phyloP scores from a whole-genome alignment of 2,888 invertebrate genomes.

The Lasioglossum calceatum region DNA sequence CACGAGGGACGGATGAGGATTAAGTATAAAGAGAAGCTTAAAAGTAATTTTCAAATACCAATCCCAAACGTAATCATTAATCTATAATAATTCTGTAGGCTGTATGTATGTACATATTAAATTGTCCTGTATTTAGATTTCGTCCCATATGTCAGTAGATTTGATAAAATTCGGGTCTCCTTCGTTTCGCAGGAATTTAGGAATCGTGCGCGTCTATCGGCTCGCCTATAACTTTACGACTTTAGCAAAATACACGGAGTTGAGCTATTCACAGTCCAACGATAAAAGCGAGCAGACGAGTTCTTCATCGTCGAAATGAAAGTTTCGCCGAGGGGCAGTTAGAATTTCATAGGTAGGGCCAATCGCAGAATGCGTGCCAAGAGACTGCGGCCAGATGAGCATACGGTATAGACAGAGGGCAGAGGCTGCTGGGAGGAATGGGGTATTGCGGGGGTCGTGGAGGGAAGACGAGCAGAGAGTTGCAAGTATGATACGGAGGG shows the following conservation, averaged over 20 bases:
- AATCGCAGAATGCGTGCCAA: background rate
- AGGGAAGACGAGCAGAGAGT: constrained; percentile 30
- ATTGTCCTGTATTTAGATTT: background rate
- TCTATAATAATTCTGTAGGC: too few relatives aligned
- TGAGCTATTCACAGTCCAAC: background rate
- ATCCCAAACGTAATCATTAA: too few relatives aligned
- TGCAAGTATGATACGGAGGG: constrained; percentile 39
- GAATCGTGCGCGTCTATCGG: background rate
- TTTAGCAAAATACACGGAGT: background rate
- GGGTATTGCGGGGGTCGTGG: constrained; percentile 13
- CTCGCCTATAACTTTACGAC: background rate
- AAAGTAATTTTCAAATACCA: too few relatives aligned
- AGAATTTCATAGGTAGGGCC: background rate
- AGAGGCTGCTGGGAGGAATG: background rate
- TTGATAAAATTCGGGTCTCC: background rate
- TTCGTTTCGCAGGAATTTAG: too few relatives aligned
- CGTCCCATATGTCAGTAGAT: background rate
- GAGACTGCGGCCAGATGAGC: background rate
- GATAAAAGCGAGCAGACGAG: background rate
- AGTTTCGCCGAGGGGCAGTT: constrained; percentile 22
- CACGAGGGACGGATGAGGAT: too few relatives aligned
- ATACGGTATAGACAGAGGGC: background rate
- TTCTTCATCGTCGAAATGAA: background rate
- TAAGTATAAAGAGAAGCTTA: too few relatives aligned
- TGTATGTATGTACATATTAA: too few relatives aligned